Percentiles rank a stretch among this genome's conserved stretches.
Evolutionary conservation across 2,113 vertebrate species (phyloP).

Genomic region (Odocoileus virginianus): DNA sequence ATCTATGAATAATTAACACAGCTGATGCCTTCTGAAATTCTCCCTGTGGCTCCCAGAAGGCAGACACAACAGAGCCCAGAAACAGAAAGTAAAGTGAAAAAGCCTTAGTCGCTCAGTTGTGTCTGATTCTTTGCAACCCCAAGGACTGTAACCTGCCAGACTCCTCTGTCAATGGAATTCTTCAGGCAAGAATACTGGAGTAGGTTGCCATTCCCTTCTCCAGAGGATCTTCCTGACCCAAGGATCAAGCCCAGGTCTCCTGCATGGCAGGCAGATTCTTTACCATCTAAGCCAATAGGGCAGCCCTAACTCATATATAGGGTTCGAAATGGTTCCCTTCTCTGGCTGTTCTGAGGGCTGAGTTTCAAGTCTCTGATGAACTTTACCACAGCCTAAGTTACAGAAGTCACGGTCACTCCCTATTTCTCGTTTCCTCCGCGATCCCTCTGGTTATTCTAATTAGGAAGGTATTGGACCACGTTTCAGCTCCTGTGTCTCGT

Average conservation of each 20-base stretch:
- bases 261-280: background rate
- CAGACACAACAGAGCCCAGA: background rate
- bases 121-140: background rate
- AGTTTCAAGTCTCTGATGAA: background rate
- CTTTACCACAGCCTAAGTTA: background rate
- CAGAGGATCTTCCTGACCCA: background rate
- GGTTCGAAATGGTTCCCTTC: background rate
- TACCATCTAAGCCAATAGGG: background rate
- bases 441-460: background rate
- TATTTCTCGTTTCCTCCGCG: background rate
- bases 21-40: background rate
- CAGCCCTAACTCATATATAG: background rate
- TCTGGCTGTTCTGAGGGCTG: background rate
- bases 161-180: background rate
- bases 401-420: no score
- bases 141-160: background rate
- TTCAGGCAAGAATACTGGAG: background rate
- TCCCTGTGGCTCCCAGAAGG: background rate
- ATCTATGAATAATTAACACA: background rate
- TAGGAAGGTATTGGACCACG: no score
- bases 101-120: background rate
- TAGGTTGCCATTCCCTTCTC: background rate
- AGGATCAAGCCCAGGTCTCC: background rate
- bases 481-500: background rate
- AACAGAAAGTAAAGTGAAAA: background rate